Percentiles rank a stretch among this genome's conserved stretches.
Conservation (phyloP, 2,888 invertebrate species). For the Leptopilina myrica region DNA sequence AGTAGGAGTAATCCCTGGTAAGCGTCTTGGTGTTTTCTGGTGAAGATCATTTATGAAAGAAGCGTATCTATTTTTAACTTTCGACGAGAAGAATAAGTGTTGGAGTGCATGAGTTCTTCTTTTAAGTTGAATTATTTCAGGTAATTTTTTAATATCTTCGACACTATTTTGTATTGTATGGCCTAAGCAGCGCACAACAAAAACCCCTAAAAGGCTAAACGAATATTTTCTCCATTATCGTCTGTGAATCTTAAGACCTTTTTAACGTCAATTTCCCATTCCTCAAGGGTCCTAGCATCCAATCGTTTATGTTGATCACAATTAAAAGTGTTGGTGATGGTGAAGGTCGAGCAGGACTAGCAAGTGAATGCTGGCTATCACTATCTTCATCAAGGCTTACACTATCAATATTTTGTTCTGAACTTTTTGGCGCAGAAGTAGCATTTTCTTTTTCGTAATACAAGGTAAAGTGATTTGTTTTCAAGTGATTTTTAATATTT, state of each 20-base stretch:
- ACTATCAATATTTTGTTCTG: background rate
- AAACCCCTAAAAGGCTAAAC: too few species aligned
- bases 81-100: too few species aligned
- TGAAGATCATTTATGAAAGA: too few species aligned
- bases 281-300: background rate
- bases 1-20: too few species aligned
- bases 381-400: slow-evolving; percentile 15
- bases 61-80: too few species aligned
- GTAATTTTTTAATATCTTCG: too few species aligned
- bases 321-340: slow-evolving; percentile 22
- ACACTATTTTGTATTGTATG: too few species aligned
- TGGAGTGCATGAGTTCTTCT: too few species aligned
- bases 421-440: background rate
- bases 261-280: background rate
- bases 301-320: slow-evolving; percentile 15
- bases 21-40: too few species aligned
- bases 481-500: slow-evolving; percentile 24
- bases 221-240: too few species aligned
- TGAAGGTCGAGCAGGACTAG: slow-evolving; percentile 4
- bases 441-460: slow-evolving; percentile 9
- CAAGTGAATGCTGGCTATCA: slow-evolving; percentile 9
- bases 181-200: too few species aligned
- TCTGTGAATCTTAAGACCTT: background rate
- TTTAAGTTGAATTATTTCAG: too few species aligned
- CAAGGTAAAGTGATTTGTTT: slow-evolving; percentile 5